Base-by-base conservation (phyloP, 2,113 vertebrate genomes). In the Lepus timidus region DNA sequence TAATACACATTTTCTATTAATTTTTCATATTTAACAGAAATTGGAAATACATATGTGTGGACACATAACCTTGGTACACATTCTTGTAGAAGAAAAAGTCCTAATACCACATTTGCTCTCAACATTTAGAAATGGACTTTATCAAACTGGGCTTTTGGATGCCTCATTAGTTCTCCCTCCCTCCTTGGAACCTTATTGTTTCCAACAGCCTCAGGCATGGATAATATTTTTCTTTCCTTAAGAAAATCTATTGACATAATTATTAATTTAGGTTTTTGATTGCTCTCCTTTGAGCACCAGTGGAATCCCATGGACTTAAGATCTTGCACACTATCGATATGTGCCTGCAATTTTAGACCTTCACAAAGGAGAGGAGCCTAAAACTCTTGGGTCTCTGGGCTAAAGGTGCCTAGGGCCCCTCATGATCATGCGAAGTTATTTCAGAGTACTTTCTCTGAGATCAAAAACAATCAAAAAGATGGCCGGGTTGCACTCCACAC, bases 201-300 rank as follows among this genome's bases (percentile, higher is more conserved):
- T 55, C 76, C 79, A 92, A 1, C 96, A 97, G 98, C 97, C 98
- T 98, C 96, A 91, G 97, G 96, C 97, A 96, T 73, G 84, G 83
- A 68, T 97, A 93, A 92, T 91, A 20, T 92, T 90, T 95, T 80
- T 96, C 97, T 98, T 97, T 96, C 97, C 96, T 97, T 83, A 79
- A 97, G 94, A 97, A 97, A 98, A 97, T 96, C 96, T 98, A 97
- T 98, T 97, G 97, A 97, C 96, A 97, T 85, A 97, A 98, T 97
- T 96, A 95, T 96, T 97, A 96, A 98, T 97, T 98, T 97, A 93
- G 86, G 95, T 62, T 97, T 98, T 96, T 98, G 93, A 98, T 98
- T 97, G 96, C 95, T 97, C 79, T 96, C 97, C 96, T 98, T 97
- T 97, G 97, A 98, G 97, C 96, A 97, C 94, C 64, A 96, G 96